Evolutionary conservation across 2,113 vertebrate species (phyloP).

Genomic region (Upupa epops): DNA sequence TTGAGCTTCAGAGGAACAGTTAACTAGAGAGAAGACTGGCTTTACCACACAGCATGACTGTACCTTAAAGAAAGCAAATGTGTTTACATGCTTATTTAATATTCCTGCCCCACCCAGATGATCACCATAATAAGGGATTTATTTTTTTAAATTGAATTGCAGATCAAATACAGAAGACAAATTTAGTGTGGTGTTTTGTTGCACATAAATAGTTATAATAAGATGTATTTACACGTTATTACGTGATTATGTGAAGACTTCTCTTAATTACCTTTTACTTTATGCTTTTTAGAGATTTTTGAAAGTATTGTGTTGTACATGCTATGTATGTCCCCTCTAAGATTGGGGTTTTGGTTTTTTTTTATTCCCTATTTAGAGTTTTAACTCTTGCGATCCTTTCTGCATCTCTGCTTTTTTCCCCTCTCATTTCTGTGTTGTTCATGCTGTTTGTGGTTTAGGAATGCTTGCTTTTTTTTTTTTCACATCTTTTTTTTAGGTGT

Average conservation of each 20-base stretch:
- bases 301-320: not conserved
- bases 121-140: not conserved
- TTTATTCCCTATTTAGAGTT: not conserved
- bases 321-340: not conserved
- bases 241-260: not conserved
- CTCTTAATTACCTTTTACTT: not conserved
- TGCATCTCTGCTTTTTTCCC: not conserved
- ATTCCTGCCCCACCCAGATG: not conserved
- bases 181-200: not conserved
- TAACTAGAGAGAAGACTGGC: not conserved
- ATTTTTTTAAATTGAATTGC: constrained; percentile 12
- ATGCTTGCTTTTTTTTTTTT: not conserved
- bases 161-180: not conserved
- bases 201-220: not conserved
- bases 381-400: not conserved
- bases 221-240: not conserved
- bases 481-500: not conserved
- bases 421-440: not conserved
- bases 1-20: not conserved
- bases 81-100: not conserved
- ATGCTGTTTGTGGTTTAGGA: not conserved
- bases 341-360: not conserved
- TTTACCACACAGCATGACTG: constrained; percentile 14
- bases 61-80: not conserved
- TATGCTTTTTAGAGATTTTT: not conserved